phyloP scores from a whole-genome alignment of 1,140 invertebrate species.

The Limonius californicus region DNA sequence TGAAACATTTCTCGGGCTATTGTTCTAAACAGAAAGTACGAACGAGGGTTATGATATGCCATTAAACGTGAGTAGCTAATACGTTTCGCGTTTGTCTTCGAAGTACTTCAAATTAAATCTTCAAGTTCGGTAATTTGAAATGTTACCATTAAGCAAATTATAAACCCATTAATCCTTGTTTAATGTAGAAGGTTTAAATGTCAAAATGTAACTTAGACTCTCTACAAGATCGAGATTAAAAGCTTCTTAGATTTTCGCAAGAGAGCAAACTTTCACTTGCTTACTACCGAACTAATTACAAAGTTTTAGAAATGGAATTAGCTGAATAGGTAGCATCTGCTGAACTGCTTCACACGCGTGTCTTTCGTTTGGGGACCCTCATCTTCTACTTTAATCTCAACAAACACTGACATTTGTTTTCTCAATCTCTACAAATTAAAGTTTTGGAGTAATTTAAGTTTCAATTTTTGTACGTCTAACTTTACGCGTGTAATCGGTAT shows the following conservation, averaged over 20 bases:
- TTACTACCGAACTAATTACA: constrained; percentile 2
- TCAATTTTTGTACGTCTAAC: too few relatives aligned
- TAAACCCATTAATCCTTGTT: constrained; percentile 13
- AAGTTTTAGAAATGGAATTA: constrained; percentile 1
- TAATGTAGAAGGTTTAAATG: constrained; percentile 10
- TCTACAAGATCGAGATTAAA: constrained; percentile 8
- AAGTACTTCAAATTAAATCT: background rate
- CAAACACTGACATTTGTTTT: background rate
- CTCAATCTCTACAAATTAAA: too few relatives aligned
- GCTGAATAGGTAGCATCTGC: background rate
- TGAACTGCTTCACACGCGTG: background rate
- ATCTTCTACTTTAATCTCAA: too few relatives aligned
- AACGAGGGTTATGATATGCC: constrained; percentile 2
- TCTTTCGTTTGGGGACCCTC: too few relatives aligned
- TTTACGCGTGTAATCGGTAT: too few relatives aligned
- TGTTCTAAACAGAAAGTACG: background rate
- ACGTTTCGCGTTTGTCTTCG: constrained; percentile 4
- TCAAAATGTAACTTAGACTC: constrained; percentile 12
- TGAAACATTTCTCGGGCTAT: background rate
- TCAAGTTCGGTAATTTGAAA: constrained; percentile 9
- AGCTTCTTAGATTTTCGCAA: constrained; percentile 3
- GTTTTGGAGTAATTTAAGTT: too few relatives aligned
- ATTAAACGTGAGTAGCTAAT: constrained; percentile 7
- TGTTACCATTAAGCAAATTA: constrained; percentile 12
- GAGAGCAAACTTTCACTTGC: background rate